Percentiles rank a stretch among this genome's conserved stretches.
Evolutionary conservation across 2,888 invertebrate genomes (phyloP).

Genomic region (Sisyra terminalis): DNA sequence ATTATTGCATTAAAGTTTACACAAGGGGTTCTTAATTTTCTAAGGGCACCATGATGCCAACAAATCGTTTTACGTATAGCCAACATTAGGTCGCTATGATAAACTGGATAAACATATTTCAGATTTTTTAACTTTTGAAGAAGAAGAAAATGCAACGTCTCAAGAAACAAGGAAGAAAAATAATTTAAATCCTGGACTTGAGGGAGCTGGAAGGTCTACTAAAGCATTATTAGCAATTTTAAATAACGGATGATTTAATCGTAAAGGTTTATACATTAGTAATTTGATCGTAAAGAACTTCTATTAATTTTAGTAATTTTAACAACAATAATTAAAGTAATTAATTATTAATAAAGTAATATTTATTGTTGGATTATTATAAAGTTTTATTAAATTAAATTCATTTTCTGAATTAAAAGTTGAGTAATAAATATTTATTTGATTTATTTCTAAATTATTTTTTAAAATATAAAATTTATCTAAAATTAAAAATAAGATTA

Average conservation of each 20-base stretch:
- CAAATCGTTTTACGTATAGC: too few relatives aligned
- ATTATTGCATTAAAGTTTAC: too few relatives aligned
- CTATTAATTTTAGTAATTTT: conserved; percentile 39
- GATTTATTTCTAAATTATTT: too few relatives aligned
- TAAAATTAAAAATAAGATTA: conserved; percentile 17
- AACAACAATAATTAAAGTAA: conserved; percentile 36
- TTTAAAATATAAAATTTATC: conserved; percentile 19
- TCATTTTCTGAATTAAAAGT: conserved; percentile 27
- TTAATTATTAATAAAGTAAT: too few relatives aligned
- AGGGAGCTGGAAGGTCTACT: conserved; percentile 40
- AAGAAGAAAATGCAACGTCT: too few relatives aligned
- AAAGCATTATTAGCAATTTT: conserved; percentile 41
- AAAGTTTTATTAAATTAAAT: conserved; percentile 29
- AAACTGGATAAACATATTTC: too few relatives aligned
- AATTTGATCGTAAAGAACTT: conserved; percentile 32
- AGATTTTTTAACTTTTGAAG: too few relatives aligned
- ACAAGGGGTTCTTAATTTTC: too few relatives aligned
- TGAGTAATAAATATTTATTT: conserved; percentile 8
- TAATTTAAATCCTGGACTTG: conserved; percentile 46
- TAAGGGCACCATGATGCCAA: too few relatives aligned
- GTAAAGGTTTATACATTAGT: conserved; percentile 32
- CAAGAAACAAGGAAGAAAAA: too few relatives aligned
- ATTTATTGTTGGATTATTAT: too few relatives aligned
- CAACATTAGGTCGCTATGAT: too few relatives aligned
- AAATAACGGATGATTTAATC: conserved; percentile 30